Evolutionary conservation across 2,113 vertebrate genomes (phyloP).

Genomic region (Toxostoma redivivum): DNA sequence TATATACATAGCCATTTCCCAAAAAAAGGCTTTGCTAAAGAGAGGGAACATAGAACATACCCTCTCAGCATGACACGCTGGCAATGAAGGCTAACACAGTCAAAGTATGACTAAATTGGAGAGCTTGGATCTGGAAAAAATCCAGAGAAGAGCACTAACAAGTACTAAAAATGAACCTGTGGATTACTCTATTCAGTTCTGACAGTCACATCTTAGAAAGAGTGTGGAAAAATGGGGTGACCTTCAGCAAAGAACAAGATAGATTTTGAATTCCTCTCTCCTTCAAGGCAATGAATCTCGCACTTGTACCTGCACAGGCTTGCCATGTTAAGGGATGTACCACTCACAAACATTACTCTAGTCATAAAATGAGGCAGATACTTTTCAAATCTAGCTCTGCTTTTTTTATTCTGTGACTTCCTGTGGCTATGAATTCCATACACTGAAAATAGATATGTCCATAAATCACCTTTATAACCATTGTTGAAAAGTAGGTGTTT

Average conservation of each 20-base stretch:
- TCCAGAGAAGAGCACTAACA: not conserved
- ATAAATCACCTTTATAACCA: conserved; percentile 33
- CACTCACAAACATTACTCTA: not conserved
- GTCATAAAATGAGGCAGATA: conserved; percentile 1
- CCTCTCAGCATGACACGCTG: not conserved
- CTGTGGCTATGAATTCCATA: conserved; percentile 5
- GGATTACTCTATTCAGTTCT: not conserved
- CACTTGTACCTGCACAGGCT: not conserved
- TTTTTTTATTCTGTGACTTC: conserved; percentile 12
- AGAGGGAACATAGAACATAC: not conserved
- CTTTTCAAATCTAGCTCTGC: conserved; percentile 20
- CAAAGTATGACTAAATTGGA: not conserved
- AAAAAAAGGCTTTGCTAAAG: not conserved
- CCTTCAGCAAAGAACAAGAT: not conserved
- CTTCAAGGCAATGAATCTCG: not conserved
- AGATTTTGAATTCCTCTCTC: not conserved
- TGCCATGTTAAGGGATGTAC: not conserved
- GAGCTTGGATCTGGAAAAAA: not conserved
- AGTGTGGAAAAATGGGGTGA: not conserved
- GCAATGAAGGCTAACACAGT: not conserved
- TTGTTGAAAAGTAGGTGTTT: not conserved
- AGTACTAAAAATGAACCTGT: not conserved
- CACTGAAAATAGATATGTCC: not conserved
- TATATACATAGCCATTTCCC: not conserved
- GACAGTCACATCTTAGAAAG: not conserved